Evolutionary conservation across 37 sponge, comb jelly and placozoan genomes (phyloP).

Genomic region (Cladorhizidae sp.): DNA sequence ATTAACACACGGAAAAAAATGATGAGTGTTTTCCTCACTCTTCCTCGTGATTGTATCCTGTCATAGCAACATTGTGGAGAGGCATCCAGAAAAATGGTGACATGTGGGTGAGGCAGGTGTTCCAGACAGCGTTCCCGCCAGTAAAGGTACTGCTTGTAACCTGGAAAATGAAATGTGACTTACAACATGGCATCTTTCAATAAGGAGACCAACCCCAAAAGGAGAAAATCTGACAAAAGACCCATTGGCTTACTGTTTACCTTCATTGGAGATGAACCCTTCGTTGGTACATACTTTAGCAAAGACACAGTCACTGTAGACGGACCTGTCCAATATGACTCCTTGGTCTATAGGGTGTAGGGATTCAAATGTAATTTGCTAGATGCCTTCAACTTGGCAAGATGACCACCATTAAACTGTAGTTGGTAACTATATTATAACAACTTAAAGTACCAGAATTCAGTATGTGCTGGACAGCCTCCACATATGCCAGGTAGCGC

Average conservation of each 20-base stretch:
- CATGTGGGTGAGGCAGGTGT: constrained; percentile 67
- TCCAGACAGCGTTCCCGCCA: constrained; percentile 49
- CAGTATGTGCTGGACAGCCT: constrained; percentile 76
- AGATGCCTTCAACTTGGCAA: background rate
- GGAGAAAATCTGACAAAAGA: background rate
- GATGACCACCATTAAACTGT: background rate
- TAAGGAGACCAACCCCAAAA: background rate
- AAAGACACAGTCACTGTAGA: constrained; percentile 92
- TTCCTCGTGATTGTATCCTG: constrained; percentile 71
- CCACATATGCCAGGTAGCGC: constrained; percentile 73
- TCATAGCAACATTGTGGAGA: constrained; percentile 71
- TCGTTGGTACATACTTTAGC: constrained; percentile 79
- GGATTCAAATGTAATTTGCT: too few relatives aligned
- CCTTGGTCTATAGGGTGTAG: constrained; percentile 63
- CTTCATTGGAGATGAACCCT: constrained; percentile 76
- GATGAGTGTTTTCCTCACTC: constrained; percentile 53
- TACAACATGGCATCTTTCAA: background rate
- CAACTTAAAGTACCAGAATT: constrained; percentile 49
- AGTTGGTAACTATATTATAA: background rate
- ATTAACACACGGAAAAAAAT: background rate
- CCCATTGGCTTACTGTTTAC: constrained; percentile 36
- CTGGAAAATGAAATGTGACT: constrained; percentile 12
- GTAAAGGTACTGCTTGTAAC: constrained; percentile 59
- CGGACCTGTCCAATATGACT: constrained; percentile 82
- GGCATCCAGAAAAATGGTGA: constrained; percentile 69